Conservation (phyloP, 2,797 vertebrate genomes). For the Spinibarbus caldwelli region DNA sequence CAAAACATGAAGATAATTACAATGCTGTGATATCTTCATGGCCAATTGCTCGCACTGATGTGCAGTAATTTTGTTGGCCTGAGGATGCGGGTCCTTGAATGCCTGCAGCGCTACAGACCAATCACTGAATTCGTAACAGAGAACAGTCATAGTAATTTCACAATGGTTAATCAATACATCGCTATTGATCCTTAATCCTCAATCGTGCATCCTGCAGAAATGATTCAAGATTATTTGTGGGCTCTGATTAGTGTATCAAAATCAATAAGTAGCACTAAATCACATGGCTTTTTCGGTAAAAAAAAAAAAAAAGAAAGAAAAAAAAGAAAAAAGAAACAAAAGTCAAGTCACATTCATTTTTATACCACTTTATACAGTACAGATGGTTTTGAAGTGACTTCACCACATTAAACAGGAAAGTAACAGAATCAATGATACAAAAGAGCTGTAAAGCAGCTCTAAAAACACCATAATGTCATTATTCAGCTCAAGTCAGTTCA, state of each 20-base stretch:
- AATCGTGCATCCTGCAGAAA: constrained; percentile 39
- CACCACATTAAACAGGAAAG: not conserved
- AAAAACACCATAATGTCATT: not conserved
- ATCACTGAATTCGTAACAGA: constrained; percentile 34
- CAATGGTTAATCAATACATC: constrained; percentile 38
- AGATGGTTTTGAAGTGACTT: not conserved
- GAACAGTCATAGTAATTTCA: constrained; percentile 15
- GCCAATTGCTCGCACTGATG: constrained; percentile 80
- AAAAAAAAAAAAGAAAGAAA: no score
- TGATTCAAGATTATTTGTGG: not conserved
- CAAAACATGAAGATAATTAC: constrained; percentile 74
- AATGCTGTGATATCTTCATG: constrained; percentile 76
- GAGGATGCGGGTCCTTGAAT: constrained; percentile 60
- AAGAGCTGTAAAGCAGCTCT: not conserved
- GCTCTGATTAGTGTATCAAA: constrained; percentile 1
- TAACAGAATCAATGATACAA: not conserved
- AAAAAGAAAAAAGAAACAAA: not conserved
- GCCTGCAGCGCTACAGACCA: constrained; percentile 63
- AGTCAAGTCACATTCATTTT: not conserved
- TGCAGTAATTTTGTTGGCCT: constrained; percentile 79
- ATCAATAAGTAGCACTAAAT: not conserved
- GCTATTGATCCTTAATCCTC: constrained; percentile 45
- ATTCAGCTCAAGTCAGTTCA: not conserved
- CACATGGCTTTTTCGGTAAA: not conserved
- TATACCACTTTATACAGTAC: not conserved